These are phyloP conservation scores for Chelonia mydas DNA, from an alignment of 2,797 vertebrate genomes.

Conservation along the genomic window DNA sequence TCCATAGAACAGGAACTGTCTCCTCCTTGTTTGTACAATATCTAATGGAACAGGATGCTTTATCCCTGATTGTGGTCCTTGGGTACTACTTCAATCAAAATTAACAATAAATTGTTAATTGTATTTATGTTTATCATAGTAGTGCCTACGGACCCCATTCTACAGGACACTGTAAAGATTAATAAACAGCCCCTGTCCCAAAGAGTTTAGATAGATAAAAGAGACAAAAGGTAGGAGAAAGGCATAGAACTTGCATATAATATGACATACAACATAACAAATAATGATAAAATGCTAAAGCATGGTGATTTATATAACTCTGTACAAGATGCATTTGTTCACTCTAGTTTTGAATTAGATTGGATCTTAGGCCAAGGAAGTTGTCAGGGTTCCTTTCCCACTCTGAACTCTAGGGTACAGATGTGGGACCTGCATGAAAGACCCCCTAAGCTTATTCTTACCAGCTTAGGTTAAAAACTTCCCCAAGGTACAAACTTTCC, in stretches of 20 bases:
- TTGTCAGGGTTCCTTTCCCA: too few relatives aligned
- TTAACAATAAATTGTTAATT: background rate
- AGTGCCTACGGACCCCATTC: fast-evolving
- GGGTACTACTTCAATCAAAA: background rate
- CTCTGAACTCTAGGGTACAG: too few relatives aligned
- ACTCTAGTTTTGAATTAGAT: constrained; percentile 19
- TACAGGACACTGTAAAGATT: background rate
- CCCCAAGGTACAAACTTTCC: too few relatives aligned
- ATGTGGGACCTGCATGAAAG: too few relatives aligned
- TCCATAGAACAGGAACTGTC: background rate
- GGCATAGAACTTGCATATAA: fast-evolving
- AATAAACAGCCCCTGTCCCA: background rate
- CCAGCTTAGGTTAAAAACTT: too few relatives aligned
- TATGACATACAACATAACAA: background rate
- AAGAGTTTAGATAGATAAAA: background rate
- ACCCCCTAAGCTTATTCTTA: too few relatives aligned
- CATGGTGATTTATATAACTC: background rate
- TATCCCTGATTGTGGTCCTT: background rate
- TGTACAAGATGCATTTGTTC: background rate
- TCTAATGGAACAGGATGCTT: background rate
- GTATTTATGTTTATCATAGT: fast-evolving
- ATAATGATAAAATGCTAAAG: background rate
- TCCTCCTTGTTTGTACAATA: background rate
- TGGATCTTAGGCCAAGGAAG: background rate
- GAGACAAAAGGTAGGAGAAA: background rate